Percentiles rank a stretch among this genome's conserved stretches.
Conservation (phyloP, 2,888 invertebrate species). For the Cephalotes varians region DNA sequence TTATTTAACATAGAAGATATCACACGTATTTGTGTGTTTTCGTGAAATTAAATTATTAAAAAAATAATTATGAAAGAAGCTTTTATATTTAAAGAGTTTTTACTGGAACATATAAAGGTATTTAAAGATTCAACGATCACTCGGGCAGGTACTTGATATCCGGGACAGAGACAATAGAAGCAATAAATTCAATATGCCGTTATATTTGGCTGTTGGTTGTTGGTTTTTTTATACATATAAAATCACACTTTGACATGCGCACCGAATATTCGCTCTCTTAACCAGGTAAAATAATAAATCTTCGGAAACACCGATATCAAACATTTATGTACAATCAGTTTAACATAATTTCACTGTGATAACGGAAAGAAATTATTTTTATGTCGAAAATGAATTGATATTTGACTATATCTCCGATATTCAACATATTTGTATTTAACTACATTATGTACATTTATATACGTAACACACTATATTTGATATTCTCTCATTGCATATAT, state of each 20-base stretch:
- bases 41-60: background rate
- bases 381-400: background rate
- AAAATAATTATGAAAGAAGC: background rate
- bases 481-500: background rate
- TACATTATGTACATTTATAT: background rate
- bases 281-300: background rate
- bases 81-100: too few species aligned
- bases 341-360: background rate
- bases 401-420: background rate
- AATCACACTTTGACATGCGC: background rate
- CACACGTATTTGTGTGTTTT: background rate
- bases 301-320: background rate
- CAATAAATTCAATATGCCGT: slow-evolving; percentile 19
- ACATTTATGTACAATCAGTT: background rate
- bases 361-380: background rate
- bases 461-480: background rate
- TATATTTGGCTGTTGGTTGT: background rate
- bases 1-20: background rate
- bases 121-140: slow-evolving; percentile 18
- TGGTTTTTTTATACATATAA: slow-evolving; percentile 20
- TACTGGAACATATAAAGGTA: slow-evolving; percentile 5
- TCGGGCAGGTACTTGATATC: slow-evolving; percentile 22
- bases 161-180: background rate
- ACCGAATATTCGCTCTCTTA: slow-evolving; percentile 5
- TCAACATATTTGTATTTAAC: background rate